These are phyloP conservation scores for Oligia strigilis DNA, from an alignment of 2,888 invertebrate genomes.

Conservation along the genomic window DNA sequence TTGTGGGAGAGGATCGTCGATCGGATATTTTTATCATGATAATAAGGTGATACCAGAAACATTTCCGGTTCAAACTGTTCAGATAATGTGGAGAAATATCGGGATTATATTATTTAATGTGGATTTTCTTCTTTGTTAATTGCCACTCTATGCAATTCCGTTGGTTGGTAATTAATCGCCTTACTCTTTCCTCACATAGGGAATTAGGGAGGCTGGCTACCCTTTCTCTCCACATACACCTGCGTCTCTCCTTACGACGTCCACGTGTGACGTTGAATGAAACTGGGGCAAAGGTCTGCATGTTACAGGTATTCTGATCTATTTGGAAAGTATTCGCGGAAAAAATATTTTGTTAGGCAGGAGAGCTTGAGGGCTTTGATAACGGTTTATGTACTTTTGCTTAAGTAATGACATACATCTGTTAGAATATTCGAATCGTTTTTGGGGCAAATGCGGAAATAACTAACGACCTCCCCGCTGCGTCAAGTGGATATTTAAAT, in stretches of 20 bases:
- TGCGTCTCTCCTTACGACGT: not conserved
- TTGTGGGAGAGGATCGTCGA: not conserved
- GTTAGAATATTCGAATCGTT: slow-evolving; percentile 3
- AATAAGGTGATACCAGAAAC: not conserved
- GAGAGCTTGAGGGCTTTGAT: no score
- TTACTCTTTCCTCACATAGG: not conserved
- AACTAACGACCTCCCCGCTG: slow-evolving; percentile 20
- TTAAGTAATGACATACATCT: not conserved
- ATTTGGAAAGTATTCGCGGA: not conserved
- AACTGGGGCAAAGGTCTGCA: not conserved
- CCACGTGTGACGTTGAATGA: not conserved
- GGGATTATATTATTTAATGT: not conserved
- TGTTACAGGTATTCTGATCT: not conserved
- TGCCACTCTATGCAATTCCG: not conserved
- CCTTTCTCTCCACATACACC: not conserved
- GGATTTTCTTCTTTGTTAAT: not conserved
- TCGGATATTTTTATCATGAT: not conserved
- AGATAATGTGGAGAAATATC: not conserved
- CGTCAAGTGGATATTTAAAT: slow-evolving; percentile 6
- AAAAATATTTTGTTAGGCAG: not conserved
- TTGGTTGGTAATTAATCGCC: slow-evolving; percentile 3
- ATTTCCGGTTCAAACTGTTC: not conserved
- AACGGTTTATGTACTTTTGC: not conserved
- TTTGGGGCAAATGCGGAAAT: slow-evolving; percentile 22
- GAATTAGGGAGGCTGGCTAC: not conserved